phyloP scores from a whole-genome alignment of 2,888 invertebrate species.

The Noctua janthina region DNA sequence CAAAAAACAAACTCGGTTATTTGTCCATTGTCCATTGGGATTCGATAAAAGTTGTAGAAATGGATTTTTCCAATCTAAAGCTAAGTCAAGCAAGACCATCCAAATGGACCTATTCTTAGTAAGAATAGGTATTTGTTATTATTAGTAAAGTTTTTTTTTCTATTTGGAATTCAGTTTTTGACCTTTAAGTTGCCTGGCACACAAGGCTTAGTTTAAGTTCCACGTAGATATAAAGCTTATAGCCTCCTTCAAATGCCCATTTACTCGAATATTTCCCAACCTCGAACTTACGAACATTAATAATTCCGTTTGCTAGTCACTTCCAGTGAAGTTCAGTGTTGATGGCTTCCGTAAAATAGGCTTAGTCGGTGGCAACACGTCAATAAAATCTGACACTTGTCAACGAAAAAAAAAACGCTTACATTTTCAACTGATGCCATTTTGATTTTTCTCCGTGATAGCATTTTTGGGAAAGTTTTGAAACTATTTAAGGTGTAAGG shows the following conservation, averaged over 20 bases:
- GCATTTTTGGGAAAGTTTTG: slow-evolving; percentile 34
- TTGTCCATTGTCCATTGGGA: neutral
- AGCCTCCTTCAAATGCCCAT: slow-evolving; percentile 30
- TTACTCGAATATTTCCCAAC: slow-evolving; percentile 48
- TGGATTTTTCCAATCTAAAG: slow-evolving; percentile 25
- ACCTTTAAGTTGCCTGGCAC: slow-evolving; percentile 14
- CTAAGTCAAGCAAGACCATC: neutral
- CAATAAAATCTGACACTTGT: slow-evolving; percentile 85
- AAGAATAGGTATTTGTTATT: neutral
- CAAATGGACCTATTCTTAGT: neutral
- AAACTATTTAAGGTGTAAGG: slow-evolving; percentile 3
- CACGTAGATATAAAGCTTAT: slow-evolving; percentile 18
- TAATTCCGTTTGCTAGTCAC: slow-evolving; percentile 54
- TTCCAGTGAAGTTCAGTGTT: slow-evolving; percentile 68
- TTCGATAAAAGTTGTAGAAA: slow-evolving; percentile 14
- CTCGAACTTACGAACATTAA: slow-evolving; percentile 34
- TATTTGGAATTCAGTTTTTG: slow-evolving; percentile 11
- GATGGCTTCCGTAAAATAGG: slow-evolving; percentile 75
- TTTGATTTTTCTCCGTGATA: slow-evolving; percentile 69
- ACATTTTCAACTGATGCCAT: slow-evolving; percentile 72
- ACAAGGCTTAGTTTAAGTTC: slow-evolving; percentile 15
- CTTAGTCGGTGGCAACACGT: slow-evolving; percentile 81
- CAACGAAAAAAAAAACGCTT: slow-evolving; percentile 80
- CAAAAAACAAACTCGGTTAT: slow-evolving; percentile 20
- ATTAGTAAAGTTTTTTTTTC: slow-evolving; percentile 9